These are phyloP conservation scores for Temnothorax rugatulus DNA, from an alignment of 2,888 invertebrate genomes.

Conservation along the genomic window DNA sequence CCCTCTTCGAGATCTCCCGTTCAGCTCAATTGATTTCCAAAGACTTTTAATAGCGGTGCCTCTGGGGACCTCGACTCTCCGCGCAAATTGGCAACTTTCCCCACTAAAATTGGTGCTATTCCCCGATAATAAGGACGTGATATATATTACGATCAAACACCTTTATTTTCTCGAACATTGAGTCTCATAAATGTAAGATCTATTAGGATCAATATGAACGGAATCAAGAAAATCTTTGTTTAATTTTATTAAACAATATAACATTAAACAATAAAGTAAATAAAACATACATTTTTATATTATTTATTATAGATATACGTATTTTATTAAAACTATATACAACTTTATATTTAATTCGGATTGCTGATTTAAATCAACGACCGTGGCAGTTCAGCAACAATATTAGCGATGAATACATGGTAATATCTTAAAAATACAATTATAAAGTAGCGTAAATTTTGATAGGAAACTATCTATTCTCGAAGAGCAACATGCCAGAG, in stretches of 20 bases:
- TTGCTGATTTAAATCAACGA: background rate
- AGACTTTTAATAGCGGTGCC: constrained; percentile 70
- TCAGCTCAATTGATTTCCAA: constrained; percentile 68
- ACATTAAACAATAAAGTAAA: background rate
- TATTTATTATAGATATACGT: background rate
- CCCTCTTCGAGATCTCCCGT: constrained; percentile 47
- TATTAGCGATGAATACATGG: background rate
- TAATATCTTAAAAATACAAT: constrained; percentile 7
- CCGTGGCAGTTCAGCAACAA: background rate
- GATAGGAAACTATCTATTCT: background rate
- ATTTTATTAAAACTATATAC: background rate
- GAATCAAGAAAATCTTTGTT: background rate
- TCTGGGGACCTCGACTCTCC: constrained; percentile 66
- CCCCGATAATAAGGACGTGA: constrained; percentile 66
- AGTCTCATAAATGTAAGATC: background rate
- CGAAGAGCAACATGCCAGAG: background rate
- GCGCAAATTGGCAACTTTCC: constrained; percentile 68
- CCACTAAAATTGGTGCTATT: constrained; percentile 49
- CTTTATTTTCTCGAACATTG: constrained; percentile 51
- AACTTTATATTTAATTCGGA: background rate
- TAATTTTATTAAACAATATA: background rate
- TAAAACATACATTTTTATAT: background rate
- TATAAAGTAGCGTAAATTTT: background rate
- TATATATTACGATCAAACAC: constrained; percentile 64
- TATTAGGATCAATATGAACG: background rate